A percentile compares a stretch with the other conserved stretches of the same genome.
These are phyloP conservation scores for Grapholita molesta DNA, from an alignment of 1,140 invertebrate genomes.

Conservation along the genomic window DNA sequence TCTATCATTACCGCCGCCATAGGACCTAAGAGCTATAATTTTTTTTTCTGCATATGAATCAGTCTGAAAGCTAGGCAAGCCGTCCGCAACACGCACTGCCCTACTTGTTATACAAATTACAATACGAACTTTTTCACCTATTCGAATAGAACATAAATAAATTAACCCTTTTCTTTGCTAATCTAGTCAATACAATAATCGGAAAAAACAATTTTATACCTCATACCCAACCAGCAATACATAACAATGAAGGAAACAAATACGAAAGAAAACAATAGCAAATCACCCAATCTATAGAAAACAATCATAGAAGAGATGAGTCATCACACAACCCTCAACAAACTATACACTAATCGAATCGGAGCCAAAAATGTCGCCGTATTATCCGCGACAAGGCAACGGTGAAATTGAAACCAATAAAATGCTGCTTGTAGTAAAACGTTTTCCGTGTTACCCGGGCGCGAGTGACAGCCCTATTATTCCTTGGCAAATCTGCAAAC, in stretches of 20 bases:
- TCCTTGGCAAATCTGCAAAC: not conserved
- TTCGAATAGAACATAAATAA: too few relatives aligned
- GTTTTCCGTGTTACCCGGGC: conserved; percentile 50
- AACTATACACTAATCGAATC: conserved; percentile 31
- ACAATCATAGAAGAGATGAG: conserved; percentile 13
- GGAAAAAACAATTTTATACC: too few relatives aligned
- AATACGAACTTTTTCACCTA: too few relatives aligned
- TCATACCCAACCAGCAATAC: not conserved
- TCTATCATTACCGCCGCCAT: too few relatives aligned
- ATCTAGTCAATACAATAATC: too few relatives aligned
- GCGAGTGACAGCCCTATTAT: conserved; percentile 35
- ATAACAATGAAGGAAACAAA: not conserved
- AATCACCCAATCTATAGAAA: not conserved
- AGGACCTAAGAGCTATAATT: too few relatives aligned
- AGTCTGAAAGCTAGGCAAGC: too few relatives aligned
- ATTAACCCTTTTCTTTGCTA: too few relatives aligned
- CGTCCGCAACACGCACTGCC: too few relatives aligned
- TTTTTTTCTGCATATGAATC: too few relatives aligned
- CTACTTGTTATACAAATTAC: too few relatives aligned
- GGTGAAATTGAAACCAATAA: conserved; percentile 74
- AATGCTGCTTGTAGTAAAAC: conserved; percentile 62
- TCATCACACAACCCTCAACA: conserved; percentile 23
- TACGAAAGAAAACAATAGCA: not conserved
- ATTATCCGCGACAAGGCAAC: conserved; percentile 56
- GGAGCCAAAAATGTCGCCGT: conserved; percentile 39